Evolutionary conservation across 2,888 invertebrate genomes (phyloP).

Genomic region (Nephrocerus scutellatus): DNA sequence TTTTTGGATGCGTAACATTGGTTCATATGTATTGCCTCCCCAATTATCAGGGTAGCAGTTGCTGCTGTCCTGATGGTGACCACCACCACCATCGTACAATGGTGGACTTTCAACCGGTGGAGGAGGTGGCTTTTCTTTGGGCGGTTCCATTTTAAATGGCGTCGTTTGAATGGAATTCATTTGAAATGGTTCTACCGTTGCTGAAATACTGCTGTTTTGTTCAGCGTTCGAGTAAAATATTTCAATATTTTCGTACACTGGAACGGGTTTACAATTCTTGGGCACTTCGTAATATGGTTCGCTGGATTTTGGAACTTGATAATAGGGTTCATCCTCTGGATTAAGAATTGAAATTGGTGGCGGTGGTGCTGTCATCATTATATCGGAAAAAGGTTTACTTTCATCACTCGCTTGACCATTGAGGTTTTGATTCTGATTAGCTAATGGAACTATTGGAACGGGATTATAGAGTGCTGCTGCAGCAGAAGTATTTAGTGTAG

Average conservation of each 20-base stretch:
- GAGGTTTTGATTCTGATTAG: no score
- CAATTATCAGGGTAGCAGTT: conserved; percentile 35
- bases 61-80: conserved; percentile 14
- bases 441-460: no score
- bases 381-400: no score
- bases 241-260: conserved; percentile 57
- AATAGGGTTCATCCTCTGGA: conserved; percentile 42
- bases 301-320: conserved; percentile 44
- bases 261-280: conserved; percentile 49
- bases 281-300: conserved; percentile 48
- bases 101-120: conserved; percentile 53
- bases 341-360: no score
- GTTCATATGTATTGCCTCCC: conserved; percentile 42
- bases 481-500: no score
- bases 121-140: conserved; percentile 81
- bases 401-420: no score
- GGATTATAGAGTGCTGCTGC: no score
- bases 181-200: background rate
- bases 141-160: conserved; percentile 56
- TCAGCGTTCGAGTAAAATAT: conserved; percentile 47
- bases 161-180: no score
- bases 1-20: conserved; percentile 31
- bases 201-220: background rate
- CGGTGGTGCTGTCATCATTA: conserved; percentile 9
- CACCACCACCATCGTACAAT: conserved; percentile 48